Conservation (phyloP, 2,113 vertebrate genomes). For the Rhea pennata region DNA sequence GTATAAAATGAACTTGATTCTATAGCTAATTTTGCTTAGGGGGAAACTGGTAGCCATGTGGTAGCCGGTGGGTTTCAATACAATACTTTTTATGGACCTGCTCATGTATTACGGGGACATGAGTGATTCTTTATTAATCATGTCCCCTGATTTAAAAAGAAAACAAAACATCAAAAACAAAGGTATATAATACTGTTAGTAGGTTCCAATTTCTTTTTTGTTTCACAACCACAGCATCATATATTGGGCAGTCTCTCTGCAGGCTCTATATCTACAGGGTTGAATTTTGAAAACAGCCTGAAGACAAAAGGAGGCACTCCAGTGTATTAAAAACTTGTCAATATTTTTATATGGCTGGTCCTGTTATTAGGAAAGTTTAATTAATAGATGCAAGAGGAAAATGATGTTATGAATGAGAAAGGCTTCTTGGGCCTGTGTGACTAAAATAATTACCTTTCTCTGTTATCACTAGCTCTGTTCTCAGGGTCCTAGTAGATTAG, state of each 20-base stretch:
- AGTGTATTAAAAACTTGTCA: background rate
- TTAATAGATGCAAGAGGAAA: background rate
- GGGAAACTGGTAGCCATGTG: background rate
- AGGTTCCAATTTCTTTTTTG: background rate
- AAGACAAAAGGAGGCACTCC: background rate
- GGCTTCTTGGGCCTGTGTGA: background rate
- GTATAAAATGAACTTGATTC: conserved; percentile 5
- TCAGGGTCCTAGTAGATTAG: background rate
- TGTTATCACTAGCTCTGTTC: background rate
- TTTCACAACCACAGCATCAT: background rate
- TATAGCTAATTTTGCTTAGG: background rate
- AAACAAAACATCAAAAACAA: background rate
- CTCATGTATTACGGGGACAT: background rate
- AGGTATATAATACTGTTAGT: background rate
- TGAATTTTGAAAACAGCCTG: background rate
- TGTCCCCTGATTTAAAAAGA: background rate
- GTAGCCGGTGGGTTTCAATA: background rate
- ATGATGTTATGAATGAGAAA: background rate
- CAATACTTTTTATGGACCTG: background rate
- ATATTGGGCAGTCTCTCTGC: background rate
- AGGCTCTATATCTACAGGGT: background rate
- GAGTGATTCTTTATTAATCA: background rate
- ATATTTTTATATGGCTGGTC: background rate
- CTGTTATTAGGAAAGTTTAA: background rate
- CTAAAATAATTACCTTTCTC: background rate